Evolutionary conservation across 2,797 vertebrate species (phyloP).

Genomic region (Enteromius argenteus): DNA sequence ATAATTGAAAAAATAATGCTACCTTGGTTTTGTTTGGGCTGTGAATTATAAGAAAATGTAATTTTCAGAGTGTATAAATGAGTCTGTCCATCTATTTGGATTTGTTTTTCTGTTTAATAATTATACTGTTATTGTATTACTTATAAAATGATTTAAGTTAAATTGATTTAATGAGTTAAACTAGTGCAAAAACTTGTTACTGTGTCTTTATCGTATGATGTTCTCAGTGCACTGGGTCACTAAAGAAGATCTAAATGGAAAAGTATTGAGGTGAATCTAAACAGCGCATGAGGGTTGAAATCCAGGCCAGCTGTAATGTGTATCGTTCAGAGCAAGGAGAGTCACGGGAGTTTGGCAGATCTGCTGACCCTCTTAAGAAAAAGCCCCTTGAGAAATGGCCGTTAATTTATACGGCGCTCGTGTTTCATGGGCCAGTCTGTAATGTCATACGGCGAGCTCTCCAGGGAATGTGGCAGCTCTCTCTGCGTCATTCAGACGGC

Average conservation of each 20-base stretch:
- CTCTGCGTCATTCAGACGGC: constrained; percentile 73
- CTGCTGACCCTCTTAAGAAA: constrained; percentile 28
- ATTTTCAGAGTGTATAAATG: neutral
- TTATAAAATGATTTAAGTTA: neutral
- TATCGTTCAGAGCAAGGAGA: neutral
- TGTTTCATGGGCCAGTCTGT: constrained; percentile 70
- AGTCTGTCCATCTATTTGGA: neutral
- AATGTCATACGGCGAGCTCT: constrained; percentile 75
- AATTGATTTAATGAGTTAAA: neutral
- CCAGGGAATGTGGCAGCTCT: constrained; percentile 80
- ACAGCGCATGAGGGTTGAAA: neutral
- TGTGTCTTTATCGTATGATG: neutral
- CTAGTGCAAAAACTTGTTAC: neutral
- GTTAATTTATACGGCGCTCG: constrained; percentile 67
- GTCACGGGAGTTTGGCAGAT: constrained; percentile 40
- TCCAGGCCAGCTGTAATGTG: constrained; percentile 2
- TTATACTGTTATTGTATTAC: neutral
- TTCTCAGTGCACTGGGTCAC: neutral
- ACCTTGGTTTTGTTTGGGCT: neutral
- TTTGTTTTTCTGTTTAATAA: neutral
- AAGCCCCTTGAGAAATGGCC: constrained; percentile 67
- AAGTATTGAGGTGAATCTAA: neutral
- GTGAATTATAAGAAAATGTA: neutral
- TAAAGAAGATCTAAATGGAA: neutral
- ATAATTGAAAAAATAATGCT: neutral